A percentile compares a stretch with the other conserved stretches of the same genome.
These are phyloP conservation scores for Eulithis testata DNA, from an alignment of 2,888 invertebrate species.

Conservation along the genomic window DNA sequence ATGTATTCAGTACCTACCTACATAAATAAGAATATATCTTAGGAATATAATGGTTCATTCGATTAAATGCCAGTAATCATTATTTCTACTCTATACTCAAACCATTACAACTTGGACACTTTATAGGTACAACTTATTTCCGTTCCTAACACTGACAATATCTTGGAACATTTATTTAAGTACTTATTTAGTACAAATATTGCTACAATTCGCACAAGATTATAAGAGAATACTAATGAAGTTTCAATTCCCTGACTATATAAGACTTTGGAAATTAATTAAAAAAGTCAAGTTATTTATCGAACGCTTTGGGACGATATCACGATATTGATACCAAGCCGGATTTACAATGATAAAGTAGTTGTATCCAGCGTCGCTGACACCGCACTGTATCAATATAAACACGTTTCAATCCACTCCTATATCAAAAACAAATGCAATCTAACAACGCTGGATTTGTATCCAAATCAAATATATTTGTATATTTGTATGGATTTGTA, in stretches of 20 bases:
- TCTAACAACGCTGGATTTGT: no score
- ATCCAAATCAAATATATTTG: no score
- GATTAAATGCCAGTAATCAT: conserved; percentile 20
- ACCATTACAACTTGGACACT: background rate
- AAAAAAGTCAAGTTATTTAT: conserved; percentile 12
- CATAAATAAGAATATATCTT: conserved; percentile 43
- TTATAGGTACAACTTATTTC: background rate
- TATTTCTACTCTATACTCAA: background rate
- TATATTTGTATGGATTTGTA: no score
- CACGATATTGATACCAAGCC: no score
- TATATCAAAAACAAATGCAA: no score
- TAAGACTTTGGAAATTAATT: conserved; percentile 17
- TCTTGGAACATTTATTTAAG: conserved; percentile 2
- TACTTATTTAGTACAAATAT: conserved; percentile 8
- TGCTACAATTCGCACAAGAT: conserved; percentile 6
- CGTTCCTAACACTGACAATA: background rate
- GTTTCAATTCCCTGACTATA: conserved; percentile 22
- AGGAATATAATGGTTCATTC: conserved; percentile 35
- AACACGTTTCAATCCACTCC: no score
- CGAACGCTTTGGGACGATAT: no score
- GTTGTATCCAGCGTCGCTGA: no score
- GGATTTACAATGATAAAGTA: no score
- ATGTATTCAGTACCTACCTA: conserved; percentile 55
- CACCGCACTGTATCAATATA: no score
- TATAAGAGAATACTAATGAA: conserved; percentile 16